Percentiles rank a stretch among this genome's conserved stretches.
Evolutionary conservation across 1,140 invertebrate species (phyloP).

Genomic region (Tetragnatha versicolor): DNA sequence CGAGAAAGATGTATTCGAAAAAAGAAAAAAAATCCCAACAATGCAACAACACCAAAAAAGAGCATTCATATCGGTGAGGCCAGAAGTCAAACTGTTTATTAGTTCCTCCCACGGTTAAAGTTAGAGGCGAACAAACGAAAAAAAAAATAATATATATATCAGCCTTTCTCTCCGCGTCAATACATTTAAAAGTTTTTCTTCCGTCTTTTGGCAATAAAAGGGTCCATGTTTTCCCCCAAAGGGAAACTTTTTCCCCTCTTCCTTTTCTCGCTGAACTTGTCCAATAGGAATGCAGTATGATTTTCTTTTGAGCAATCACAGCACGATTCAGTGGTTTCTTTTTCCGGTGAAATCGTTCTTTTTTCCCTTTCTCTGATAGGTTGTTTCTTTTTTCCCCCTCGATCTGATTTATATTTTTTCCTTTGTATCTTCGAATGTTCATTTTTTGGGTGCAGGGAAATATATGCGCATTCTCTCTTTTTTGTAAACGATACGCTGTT

Average conservation of each 20-base stretch:
- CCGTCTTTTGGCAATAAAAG: constrained; percentile 30
- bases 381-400: background rate
- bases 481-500: too few relatives aligned
- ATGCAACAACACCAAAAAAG: background rate
- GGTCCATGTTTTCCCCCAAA: constrained; percentile 10
- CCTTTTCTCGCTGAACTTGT: background rate
- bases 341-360: background rate
- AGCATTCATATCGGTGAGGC: background rate
- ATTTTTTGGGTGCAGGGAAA: too few relatives aligned
- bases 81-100: constrained; percentile 40
- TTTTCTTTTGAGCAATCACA: constrained; percentile 47
- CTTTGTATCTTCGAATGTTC: background rate
- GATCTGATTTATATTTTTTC: constrained; percentile 23
- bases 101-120: constrained; percentile 14
- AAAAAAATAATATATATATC: constrained; percentile 6
- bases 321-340: constrained; percentile 23
- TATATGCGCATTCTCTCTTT: too few relatives aligned
- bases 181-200: constrained; percentile 43
- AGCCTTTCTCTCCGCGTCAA: constrained; percentile 30
- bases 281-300: constrained; percentile 28
- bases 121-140: constrained; percentile 11
- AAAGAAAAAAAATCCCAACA: too few relatives aligned
- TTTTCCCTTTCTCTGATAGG: background rate
- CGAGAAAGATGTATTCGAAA: too few relatives aligned
- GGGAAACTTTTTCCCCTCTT: background rate